Conservation (phyloP, 2,888 invertebrate genomes). For the Oscheius sp. region DNA sequence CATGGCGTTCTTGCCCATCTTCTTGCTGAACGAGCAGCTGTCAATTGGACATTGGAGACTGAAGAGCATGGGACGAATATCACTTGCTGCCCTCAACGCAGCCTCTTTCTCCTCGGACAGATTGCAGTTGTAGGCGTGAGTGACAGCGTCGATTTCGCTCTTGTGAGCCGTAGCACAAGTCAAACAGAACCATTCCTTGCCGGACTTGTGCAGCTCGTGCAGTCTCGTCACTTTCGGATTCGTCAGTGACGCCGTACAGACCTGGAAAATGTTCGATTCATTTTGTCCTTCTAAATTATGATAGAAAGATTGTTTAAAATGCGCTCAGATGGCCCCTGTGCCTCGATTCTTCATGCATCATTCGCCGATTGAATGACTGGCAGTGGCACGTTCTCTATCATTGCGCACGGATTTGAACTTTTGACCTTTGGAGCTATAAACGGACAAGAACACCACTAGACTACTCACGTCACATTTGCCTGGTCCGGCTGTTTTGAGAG, state of each 20-base stretch:
- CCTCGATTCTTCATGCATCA: conserved; percentile 34
- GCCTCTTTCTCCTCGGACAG: conserved; percentile 4
- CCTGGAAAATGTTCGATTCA: not conserved
- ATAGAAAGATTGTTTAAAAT: conserved; percentile 3
- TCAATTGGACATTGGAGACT: conserved; percentile 13
- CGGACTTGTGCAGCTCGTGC: conserved; percentile 17
- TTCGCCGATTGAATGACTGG: conserved; percentile 27
- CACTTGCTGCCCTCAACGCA: not conserved
- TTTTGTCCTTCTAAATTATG: too few species aligned
- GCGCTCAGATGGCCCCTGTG: conserved; percentile 40
- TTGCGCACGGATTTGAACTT: conserved; percentile 7
- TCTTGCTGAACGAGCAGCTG: not conserved
- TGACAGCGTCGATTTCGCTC: conserved; percentile 18
- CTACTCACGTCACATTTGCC: too few species aligned
- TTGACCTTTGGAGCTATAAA: not conserved
- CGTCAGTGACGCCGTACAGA: conserved; percentile 2
- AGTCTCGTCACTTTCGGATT: conserved; percentile 9
- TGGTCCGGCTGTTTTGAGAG: too few species aligned
- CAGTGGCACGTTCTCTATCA: conserved; percentile 36
- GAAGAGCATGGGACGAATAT: conserved; percentile 17
- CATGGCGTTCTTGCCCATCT: not conserved
- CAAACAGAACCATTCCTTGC: conserved; percentile 30
- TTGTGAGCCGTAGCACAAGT: conserved; percentile 23
- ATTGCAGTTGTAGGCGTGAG: conserved; percentile 10
- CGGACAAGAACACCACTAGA: too few species aligned